phyloP scores from a whole-genome alignment of 2,888 invertebrate species.

The Catotricha subobsoleta region DNA sequence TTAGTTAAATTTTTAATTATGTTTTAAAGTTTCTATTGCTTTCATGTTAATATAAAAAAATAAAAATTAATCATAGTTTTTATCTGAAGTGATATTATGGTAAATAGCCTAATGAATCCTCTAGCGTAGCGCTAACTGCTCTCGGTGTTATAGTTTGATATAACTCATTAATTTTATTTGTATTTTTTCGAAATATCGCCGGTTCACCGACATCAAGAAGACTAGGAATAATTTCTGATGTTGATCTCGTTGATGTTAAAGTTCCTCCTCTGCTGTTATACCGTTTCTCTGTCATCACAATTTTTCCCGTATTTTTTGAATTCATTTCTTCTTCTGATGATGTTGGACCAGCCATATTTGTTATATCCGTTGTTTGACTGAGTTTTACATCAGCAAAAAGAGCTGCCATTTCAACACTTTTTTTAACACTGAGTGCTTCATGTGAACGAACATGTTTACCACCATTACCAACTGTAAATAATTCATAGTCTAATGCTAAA shows the following conservation, averaged over 20 bases:
- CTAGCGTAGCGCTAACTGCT: conserved; percentile 28
- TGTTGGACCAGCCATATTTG: conserved; percentile 25
- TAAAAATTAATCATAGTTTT: background rate
- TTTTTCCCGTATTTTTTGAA: conserved; percentile 15
- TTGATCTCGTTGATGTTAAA: conserved; percentile 10
- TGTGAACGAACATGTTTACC: conserved; percentile 35
- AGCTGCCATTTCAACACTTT: conserved; percentile 76
- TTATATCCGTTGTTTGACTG: conserved; percentile 50
- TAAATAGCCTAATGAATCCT: conserved; percentile 31
- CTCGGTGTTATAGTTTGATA: conserved; percentile 25
- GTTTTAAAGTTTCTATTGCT: no score
- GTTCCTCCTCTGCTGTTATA: conserved; percentile 20
- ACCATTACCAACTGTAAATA: conserved; percentile 36
- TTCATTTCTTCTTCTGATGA: conserved; percentile 11
- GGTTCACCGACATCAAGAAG: background rate
- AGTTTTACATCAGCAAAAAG: conserved; percentile 60
- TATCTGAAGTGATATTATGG: conserved; percentile 19
- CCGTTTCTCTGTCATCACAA: no score
- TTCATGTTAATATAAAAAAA: background rate
- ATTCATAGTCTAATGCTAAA: conserved; percentile 57
- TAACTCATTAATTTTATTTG: conserved; percentile 7
- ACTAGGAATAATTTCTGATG: conserved; percentile 1
- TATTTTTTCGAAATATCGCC: conserved; percentile 2
- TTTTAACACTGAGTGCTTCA: conserved; percentile 68
- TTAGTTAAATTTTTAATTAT: no score